Conservation (phyloP, 2,888 invertebrate species). For the Melanostoma mellinum region DNA sequence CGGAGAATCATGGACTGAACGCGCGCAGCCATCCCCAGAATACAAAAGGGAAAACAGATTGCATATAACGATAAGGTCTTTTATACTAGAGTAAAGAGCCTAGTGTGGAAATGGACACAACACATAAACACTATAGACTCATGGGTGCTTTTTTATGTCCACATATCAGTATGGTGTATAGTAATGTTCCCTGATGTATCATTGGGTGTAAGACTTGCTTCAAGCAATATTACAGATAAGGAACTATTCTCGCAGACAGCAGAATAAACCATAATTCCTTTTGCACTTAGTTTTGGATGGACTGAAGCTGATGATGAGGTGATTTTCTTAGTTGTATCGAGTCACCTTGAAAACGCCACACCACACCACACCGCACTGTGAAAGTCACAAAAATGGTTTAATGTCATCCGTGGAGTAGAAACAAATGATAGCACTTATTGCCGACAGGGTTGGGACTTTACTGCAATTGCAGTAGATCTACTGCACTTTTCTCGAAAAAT, state of each 20-base stretch:
- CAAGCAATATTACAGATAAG: conserved; percentile 38
- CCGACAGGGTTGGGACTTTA: too few species aligned
- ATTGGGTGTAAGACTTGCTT: conserved; percentile 34
- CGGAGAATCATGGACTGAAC: conserved; percentile 4
- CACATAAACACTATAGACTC: conserved; percentile 7
- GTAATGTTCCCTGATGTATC: conserved; percentile 58
- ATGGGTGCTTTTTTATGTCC: conserved; percentile 28
- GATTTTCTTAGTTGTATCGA: conserved; percentile 13
- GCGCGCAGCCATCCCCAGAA: conserved; percentile 8
- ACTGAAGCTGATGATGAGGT: conserved; percentile 29
- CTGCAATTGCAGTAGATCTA: too few species aligned
- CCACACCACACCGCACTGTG: conserved; percentile 11
- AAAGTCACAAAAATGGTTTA: conserved; percentile 43
- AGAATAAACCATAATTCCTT: conserved; percentile 50
- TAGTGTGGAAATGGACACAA: conserved; percentile 40
- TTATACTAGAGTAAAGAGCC: conserved; percentile 18
- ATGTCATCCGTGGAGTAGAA: conserved; percentile 60
- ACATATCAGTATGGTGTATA: conserved; percentile 9
- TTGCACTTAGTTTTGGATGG: conserved; percentile 44
- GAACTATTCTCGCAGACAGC: conserved; percentile 24
- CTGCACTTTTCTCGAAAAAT: too few species aligned
- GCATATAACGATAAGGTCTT: conserved; percentile 31
- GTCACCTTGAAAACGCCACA: conserved; percentile 47
- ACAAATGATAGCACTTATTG: conserved; percentile 67
- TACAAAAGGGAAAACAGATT: conserved; percentile 29